A percentile compares a stretch with the other conserved stretches of the same genome.
Conservation (phyloP, 30 jellyfish, hydroid and myxozoan species). For the Aurelia aurita complex sp. Pacific region DNA sequence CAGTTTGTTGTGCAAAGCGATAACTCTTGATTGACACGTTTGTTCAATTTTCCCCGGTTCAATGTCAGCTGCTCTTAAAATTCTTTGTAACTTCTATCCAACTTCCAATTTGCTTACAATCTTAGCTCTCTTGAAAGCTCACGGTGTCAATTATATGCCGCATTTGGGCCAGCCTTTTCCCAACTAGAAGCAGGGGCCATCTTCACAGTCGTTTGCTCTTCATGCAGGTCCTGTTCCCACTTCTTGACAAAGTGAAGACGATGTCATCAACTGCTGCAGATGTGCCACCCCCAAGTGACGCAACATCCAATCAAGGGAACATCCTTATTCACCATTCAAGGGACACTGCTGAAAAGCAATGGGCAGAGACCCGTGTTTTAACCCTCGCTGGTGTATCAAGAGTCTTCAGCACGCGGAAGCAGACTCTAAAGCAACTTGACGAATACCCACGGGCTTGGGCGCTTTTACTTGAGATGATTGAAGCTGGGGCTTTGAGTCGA, state of each 20-base stretch:
- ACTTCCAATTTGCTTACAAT: too few species aligned
- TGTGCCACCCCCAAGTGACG: slow-evolving; percentile 97
- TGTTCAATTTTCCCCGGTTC: too few species aligned
- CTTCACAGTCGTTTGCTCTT: background rate
- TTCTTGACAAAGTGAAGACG: slow-evolving; percentile 83
- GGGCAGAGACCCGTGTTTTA: slow-evolving; percentile 98
- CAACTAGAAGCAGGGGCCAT: too few species aligned
- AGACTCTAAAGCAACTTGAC: slow-evolving; percentile 52
- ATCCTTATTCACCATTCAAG: slow-evolving; percentile 93
- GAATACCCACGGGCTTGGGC: slow-evolving; percentile 99
- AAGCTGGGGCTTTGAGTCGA: slow-evolving; percentile 85
- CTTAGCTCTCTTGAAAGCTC: too few species aligned
- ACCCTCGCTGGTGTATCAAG: slow-evolving; percentile 96
- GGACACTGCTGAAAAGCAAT: slow-evolving; percentile 98
- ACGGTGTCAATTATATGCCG: too few species aligned
- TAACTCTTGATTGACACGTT: too few species aligned
- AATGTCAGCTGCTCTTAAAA: too few species aligned
- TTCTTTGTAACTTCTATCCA: too few species aligned
- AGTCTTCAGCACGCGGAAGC: slow-evolving; percentile 85
- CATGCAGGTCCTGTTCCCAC: slow-evolving; percentile 85
- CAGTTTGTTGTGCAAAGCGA: too few species aligned
- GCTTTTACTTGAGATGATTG: slow-evolving; percentile 84
- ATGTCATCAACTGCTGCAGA: slow-evolving; percentile 98
- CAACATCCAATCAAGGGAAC: slow-evolving; percentile 80
- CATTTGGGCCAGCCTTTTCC: too few species aligned